Conservation (phyloP, 2,888 invertebrate genomes). For the Lochmaea crataegi region DNA sequence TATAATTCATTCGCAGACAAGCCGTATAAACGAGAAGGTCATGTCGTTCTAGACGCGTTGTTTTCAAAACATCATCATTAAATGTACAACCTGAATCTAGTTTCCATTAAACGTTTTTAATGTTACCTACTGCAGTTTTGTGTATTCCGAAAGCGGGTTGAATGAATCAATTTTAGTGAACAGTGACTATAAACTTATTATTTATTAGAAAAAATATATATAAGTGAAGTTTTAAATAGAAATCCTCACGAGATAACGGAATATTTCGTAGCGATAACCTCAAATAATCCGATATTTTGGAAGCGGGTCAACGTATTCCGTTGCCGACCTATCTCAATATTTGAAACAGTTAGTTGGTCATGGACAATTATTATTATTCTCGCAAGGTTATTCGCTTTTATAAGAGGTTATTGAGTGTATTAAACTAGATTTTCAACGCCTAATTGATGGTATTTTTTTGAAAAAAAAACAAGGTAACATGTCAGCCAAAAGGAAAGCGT, state of each 20-base stretch:
- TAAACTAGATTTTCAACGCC: conserved; percentile 14
- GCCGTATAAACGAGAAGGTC: conserved; percentile 29
- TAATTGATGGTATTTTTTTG: not conserved
- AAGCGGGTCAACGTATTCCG: conserved; percentile 49
- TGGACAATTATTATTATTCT: conserved; percentile 53
- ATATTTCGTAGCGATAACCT: conserved; percentile 4
- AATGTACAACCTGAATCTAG: not conserved
- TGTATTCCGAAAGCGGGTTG: not conserved
- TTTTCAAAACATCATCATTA: conserved; percentile 15
- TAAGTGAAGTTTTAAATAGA: not conserved
- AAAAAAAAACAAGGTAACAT: conserved; percentile 59
- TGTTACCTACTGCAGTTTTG: not conserved
- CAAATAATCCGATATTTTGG: conserved; percentile 41
- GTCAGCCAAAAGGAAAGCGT: conserved; percentile 82
- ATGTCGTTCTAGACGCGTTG: conserved; percentile 22
- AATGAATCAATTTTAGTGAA: not conserved
- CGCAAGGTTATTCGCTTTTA: conserved; percentile 51
- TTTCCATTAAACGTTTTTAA: not conserved
- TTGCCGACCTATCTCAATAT: conserved; percentile 63
- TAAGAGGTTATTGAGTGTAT: conserved; percentile 31
- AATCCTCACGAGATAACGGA: not conserved
- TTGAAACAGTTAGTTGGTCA: conserved; percentile 63
- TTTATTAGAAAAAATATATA: not conserved
- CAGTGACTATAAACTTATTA: not conserved
- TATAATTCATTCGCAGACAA: conserved; percentile 43